Evolutionary conservation across 2,888 invertebrate species (phyloP).

Genomic region (Dilophus febrilis): DNA sequence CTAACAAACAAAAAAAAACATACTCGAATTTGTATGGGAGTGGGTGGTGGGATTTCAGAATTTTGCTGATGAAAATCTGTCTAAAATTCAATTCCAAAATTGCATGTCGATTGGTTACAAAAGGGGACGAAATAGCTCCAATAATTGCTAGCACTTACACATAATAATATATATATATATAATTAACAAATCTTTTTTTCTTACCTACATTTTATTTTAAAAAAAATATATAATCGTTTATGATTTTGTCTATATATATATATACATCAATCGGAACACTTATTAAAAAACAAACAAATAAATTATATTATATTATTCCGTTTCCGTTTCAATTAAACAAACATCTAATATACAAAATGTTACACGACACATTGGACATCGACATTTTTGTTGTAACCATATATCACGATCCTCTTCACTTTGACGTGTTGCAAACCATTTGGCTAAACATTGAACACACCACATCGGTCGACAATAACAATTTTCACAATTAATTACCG

Average conservation of each 20-base stretch:
- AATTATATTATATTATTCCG: no score
- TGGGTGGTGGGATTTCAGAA: no score
- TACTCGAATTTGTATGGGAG: no score
- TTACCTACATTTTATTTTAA: background rate
- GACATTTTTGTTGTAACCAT: constrained; percentile 69
- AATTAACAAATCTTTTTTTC: constrained; percentile 1
- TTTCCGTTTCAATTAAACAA: constrained; percentile 27
- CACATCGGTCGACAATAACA: constrained; percentile 77
- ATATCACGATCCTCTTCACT: constrained; percentile 45
- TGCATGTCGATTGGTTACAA: no score
- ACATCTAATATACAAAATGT: constrained; percentile 76
- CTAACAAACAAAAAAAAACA: no score
- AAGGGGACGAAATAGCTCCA: no score
- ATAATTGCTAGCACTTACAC: no score
- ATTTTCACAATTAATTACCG: constrained; percentile 21
- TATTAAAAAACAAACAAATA: background rate
- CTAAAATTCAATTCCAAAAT: no score
- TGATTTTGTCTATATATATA: background rate
- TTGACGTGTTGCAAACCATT: constrained; percentile 78
- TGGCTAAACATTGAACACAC: constrained; percentile 71
- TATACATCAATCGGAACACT: background rate
- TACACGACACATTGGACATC: constrained; percentile 77
- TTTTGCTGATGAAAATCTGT: no score
- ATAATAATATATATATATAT: no score
- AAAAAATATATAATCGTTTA: background rate